Conservation (phyloP, 1,140 invertebrate genomes). For the Gonatopus flavifemur region DNA sequence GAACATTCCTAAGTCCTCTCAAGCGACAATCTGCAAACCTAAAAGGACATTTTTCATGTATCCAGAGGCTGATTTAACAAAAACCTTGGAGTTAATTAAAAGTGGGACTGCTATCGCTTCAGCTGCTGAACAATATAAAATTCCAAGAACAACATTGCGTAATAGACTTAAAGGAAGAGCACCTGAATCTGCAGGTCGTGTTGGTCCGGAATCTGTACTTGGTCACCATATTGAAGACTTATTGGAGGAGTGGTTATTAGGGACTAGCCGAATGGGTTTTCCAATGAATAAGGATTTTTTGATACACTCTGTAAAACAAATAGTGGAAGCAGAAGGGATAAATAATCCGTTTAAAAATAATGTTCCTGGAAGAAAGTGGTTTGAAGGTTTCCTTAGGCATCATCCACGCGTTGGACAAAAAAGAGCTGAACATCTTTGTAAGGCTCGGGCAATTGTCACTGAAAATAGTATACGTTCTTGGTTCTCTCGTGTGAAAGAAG, state of each 20-base stretch:
- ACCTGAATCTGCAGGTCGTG: conserved; percentile 9
- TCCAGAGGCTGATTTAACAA: conserved; percentile 2
- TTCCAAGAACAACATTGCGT: too few relatives aligned
- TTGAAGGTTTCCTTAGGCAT: conserved; percentile 25
- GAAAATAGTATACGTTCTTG: conserved; percentile 29
- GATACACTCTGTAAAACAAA: conserved; percentile 26
- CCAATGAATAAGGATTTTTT: conserved; percentile 28
- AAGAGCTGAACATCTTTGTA: conserved; percentile 28
- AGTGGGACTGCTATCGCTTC: conserved; percentile 3
- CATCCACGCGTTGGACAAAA: conserved; percentile 24
- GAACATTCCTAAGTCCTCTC: conserved; percentile 3
- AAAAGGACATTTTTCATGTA: conserved; percentile 9
- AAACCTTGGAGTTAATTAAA: conserved; percentile 5
- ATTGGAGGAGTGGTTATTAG: conserved; percentile 15
- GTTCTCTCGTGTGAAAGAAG: conserved; percentile 23
- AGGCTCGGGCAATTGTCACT: conserved; percentile 20
- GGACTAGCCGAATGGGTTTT: conserved; percentile 24
- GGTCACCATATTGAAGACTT: conserved; percentile 17
- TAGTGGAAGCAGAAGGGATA: conserved; percentile 11
- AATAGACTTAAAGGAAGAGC: conserved; percentile 13
- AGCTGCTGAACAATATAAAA: conserved; percentile 9
- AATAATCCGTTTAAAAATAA: conserved; percentile 20
- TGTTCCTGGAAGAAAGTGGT: conserved; percentile 28
- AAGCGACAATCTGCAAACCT: conserved; percentile 1
- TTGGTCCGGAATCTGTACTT: conserved; percentile 20